Base-by-base conservation (phyloP, 2,797 vertebrate species). In the Falco novaeseelandiae region DNA sequence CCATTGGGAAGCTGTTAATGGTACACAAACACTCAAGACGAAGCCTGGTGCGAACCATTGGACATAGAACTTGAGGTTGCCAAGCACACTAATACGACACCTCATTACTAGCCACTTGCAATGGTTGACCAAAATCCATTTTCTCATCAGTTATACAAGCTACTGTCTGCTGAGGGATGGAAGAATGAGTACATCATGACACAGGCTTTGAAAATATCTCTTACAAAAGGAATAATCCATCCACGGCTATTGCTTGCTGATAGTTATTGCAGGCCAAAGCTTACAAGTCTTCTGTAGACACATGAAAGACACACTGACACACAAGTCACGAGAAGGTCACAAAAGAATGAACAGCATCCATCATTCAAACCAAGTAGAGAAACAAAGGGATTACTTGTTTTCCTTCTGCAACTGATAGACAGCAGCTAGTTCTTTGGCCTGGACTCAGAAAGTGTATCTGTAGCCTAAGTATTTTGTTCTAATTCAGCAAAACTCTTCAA, bases 101-200 rank as follows among this genome's bases (percentile, higher is more conserved):
- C 91, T 95, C 84, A 74, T 96, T 96, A 73, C 90, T 83, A 90
- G 66, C 85, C 76, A 91, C 72, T 97, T 87, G 74, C 90, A 94
- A 81, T 12, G 12, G 83, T 89, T 96, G 90, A 95, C 87, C 94
- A 94, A 84, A 91, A 91, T 73, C 79, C 81, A 65, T 93, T 94
- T 93, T 90, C 88, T 94, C 89, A 78, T 96, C 79, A 72, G 69
- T 94, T 92, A 65, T 34, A 90, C 73, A 88, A 95, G 55, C 69
- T 94, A 22, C 62, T 62, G 6, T 92, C 89, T 92, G 87, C 86
- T 86, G 89, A 96, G 76, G 63, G 73, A 32, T 90, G 79, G 93
- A 93, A 97, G 96, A 97, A 94, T 57, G 65, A 92, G 62, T 54
- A 62, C 89, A 93, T 88, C 76, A 13, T 93, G 93, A 94, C 62